Conservation (phyloP, 1,140 invertebrate genomes). For the Linepithema humile region DNA sequence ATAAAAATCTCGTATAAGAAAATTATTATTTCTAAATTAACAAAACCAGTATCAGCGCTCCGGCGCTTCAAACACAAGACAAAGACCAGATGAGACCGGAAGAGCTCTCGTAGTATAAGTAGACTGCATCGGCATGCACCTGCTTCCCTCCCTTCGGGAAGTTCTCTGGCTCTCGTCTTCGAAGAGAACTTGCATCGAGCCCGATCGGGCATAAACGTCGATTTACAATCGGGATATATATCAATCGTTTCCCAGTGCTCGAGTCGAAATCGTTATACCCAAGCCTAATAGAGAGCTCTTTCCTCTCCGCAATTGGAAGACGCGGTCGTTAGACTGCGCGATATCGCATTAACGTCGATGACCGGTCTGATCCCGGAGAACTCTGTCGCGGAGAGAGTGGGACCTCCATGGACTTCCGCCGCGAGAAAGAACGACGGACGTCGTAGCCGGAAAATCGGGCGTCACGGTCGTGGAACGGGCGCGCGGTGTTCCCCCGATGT, state of each 20-base stretch:
- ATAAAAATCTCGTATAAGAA: background rate
- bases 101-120: constrained; percentile 3
- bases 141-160: constrained; percentile 44
- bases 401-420: no score
- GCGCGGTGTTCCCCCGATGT: background rate
- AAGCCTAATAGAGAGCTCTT: constrained; percentile 22
- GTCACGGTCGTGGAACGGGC: background rate
- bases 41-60: no score
- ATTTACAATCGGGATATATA: background rate
- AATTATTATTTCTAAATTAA: no score
- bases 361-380: constrained; percentile 11
- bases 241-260: background rate
- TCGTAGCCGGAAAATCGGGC: background rate
- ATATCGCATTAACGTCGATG: constrained; percentile 48
- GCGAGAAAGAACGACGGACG: no score
- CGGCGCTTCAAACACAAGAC: background rate
- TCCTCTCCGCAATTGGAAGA: constrained; percentile 30
- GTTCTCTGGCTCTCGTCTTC: background rate
- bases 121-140: background rate
- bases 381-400: background rate
- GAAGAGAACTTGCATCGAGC: no score
- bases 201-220: background rate
- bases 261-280: constrained; percentile 37
- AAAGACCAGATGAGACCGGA: background rate
- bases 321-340: background rate